Evolutionary conservation across 2,797 vertebrate genomes (phyloP), one percentile per base, ranked within the genome.

Genomic region (Zalophus californianus): DNA sequence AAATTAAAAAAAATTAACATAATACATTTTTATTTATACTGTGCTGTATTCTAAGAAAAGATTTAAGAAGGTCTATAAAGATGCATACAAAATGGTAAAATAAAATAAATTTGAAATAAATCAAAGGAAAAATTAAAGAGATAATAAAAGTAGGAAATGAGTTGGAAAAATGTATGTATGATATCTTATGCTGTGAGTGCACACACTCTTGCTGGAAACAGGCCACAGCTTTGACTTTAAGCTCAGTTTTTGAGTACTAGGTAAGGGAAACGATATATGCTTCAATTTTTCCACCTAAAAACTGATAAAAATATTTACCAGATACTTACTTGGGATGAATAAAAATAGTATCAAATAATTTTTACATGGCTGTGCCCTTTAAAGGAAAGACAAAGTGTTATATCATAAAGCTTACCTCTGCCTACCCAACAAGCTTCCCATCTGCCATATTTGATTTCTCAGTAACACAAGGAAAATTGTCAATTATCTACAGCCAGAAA

Each of bases 301-400:
- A 44, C 32, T 48, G 3, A 41, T 97, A 91, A 70, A 44, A 48
- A 52, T 50, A 75, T 72, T 92, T 95, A 35, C 3, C 29, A 92
- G 32, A 60, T 92, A 60, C 0, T 23, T 77, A 87, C 2, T 23
- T 70, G 66, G 50, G 78, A 82, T 87, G 80, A 27, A 85, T 27
- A 91, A 23, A 94, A 75, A 73, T 73, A 80, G 83, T 83, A 73
- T 64, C n/a, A 92, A 96, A 83, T 93, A 56, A 70, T 94, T 82
- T 75, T 41, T 94, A 84, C 25, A 29, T 86, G 56, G 16, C 1
- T n/a, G 4, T 80, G 44, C 86, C 35, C 66, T 95, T 92, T 82
- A 87, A 64, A 95, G 25, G 54, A 14, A 95, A 89, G 6, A 77
- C 44, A 86, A 91, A 90, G 44, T 1, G 0, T 64, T 64, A 16